These are phyloP conservation scores for Xenentodon cancila DNA, from an alignment of 2,797 vertebrate species.

Conservation along the genomic window DNA sequence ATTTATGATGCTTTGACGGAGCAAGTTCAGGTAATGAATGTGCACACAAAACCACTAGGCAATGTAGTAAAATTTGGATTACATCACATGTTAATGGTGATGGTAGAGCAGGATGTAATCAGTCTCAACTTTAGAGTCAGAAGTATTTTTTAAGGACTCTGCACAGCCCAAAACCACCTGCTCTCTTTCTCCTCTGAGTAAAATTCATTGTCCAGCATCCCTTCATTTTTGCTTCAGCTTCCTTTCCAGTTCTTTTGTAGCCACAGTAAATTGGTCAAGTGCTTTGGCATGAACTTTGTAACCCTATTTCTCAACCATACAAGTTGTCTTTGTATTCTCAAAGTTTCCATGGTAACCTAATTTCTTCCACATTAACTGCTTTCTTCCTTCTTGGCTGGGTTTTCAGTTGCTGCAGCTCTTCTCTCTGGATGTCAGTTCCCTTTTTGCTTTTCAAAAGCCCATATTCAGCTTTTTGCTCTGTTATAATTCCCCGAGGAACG, in stretches of 20 bases:
- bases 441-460: slow-evolving; percentile 32
- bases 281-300: slow-evolving; percentile 42
- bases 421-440: slow-evolving; percentile 17
- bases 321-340: slow-evolving; percentile 65
- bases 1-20: not conserved
- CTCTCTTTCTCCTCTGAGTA: slow-evolving; percentile 8
- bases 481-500: slow-evolving; percentile 31
- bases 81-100: slow-evolving; percentile 1
- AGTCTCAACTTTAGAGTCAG: not conserved
- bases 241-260: slow-evolving; percentile 32
- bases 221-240: slow-evolving; percentile 22
- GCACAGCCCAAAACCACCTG: slow-evolving; percentile 18
- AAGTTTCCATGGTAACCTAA: slow-evolving; percentile 67
- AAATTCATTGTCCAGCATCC: slow-evolving; percentile 23
- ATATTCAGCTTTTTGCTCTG: slow-evolving; percentile 41
- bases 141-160: slow-evolving; percentile 8
- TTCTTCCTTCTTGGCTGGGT: slow-evolving; percentile 48
- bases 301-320: slow-evolving; percentile 46
- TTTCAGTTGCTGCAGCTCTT: slow-evolving; percentile 42
- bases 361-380: slow-evolving; percentile 67
- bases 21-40: slow-evolving; percentile 1
- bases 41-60: not conserved
- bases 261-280: slow-evolving; percentile 48
- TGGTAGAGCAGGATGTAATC: not conserved
- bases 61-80: not conserved